Base-by-base conservation (phyloP, 2,888 invertebrate species). In the Clunio marinus region DNA sequence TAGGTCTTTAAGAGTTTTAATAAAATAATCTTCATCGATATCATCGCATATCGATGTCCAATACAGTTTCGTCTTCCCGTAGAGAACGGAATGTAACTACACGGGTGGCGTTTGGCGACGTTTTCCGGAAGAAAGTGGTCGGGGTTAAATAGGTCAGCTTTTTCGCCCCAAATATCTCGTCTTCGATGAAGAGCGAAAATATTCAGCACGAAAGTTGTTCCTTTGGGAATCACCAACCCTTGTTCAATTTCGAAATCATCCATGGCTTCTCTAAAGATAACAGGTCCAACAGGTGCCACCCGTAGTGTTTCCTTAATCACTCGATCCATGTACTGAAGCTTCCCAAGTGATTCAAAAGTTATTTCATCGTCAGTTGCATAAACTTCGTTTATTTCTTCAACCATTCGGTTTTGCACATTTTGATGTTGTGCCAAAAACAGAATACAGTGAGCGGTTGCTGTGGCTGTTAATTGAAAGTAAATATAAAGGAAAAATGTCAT, bases 171-270 rank as follows among this genome's bases (percentile, higher is more conserved):
- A 72, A 74, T 73, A 25, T 70, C 69, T 5, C 71, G 70, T 55
- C 75, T 75, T 10, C 77, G 77, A 69, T 78, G 78, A 76, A 78
- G 75, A 70, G 75, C 77, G 70, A 76, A 77, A 20, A 74, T 75
- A 71, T 78, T 76, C 60, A 77, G 69, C 10, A 75, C 73, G 41
- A 77, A 72, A 20, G 76, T 74, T 20, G 76, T 75, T n/a, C 75
- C 75, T 65, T 74, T 74, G 13, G 77, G 77, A 69, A 78, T 73
- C 4, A 66, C 17, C 15, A 55, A 15, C 1, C 66, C 66, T 13
- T 28, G 8, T 28, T 66, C 32, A 8, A 66, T 28, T 35, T 66
- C 66, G 22, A 46, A 66, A 24, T 66, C 66, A 10, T 51, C 55
- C 66, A 66, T 66, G 32, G 66, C 20, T 35, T 66, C 66, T 17